These are phyloP conservation scores for Ametastegia equiseti DNA, from an alignment of 2,888 invertebrate genomes.

Conservation along the genomic window DNA sequence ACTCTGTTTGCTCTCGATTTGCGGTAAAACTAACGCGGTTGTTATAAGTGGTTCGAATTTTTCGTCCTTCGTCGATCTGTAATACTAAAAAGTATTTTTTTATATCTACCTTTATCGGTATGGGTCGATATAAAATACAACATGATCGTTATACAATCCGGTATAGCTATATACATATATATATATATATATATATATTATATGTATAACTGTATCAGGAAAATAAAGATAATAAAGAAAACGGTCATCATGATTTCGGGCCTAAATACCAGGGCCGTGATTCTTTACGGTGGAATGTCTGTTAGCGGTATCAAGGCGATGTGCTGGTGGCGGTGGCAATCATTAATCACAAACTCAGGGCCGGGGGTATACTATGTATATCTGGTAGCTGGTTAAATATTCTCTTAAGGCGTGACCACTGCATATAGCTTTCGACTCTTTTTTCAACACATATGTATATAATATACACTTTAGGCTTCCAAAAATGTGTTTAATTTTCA, in stretches of 20 bases:
- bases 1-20: background rate
- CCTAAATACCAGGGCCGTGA: background rate
- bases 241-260: background rate
- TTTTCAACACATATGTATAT: too few relatives aligned
- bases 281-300: constrained; percentile 8
- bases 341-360: constrained; percentile 23
- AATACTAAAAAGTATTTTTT: too few relatives aligned
- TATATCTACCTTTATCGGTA: too few relatives aligned
- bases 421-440: too few relatives aligned
- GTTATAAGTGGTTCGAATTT: background rate
- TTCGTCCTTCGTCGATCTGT: background rate
- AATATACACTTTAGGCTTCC: background rate
- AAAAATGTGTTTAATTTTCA: background rate
- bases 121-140: too few relatives aligned
- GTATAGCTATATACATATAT: too few relatives aligned
- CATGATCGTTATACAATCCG: too few relatives aligned
- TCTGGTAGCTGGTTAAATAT: background rate
- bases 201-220: background rate
- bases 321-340: background rate
- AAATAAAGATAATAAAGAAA: background rate
- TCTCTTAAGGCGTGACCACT: background rate
- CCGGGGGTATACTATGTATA: background rate
- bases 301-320: constrained; percentile 23
- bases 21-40: background rate
- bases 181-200: too few relatives aligned